Conservation (phyloP, 2,797 vertebrate species). For the Saxicola maurus region DNA sequence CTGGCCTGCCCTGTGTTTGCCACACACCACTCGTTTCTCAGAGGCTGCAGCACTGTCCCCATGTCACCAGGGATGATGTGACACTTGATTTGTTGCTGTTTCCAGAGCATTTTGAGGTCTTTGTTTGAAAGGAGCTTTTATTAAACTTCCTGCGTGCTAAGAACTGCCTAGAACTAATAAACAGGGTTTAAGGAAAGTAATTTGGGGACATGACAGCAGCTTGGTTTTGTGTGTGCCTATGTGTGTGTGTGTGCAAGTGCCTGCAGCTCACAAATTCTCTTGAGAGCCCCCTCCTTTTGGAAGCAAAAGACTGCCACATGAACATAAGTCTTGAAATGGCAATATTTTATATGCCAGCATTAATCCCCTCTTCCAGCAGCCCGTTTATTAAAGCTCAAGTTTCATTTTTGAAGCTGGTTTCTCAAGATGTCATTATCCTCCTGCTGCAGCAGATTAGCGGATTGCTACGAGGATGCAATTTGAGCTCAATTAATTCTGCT, state of each 20-base stretch:
- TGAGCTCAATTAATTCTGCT: constrained; percentile 75
- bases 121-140: constrained; percentile 53
- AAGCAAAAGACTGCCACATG: background rate
- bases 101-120: constrained; percentile 24
- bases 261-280: background rate
- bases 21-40: background rate
- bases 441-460: constrained; percentile 68
- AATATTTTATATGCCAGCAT: constrained; percentile 8
- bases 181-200: constrained; percentile 19
- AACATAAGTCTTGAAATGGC: background rate
- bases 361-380: constrained; percentile 38
- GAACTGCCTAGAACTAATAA: constrained; percentile 42
- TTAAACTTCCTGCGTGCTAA: constrained; percentile 36
- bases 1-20: background rate
- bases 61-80: background rate
- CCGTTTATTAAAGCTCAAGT: constrained; percentile 32
- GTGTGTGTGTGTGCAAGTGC: background rate
- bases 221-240: background rate
- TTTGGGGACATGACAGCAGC: constrained; percentile 27
- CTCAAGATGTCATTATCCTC: constrained; percentile 67
- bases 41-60: background rate
- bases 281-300: background rate
- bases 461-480: constrained; percentile 71
- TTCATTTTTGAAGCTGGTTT: constrained; percentile 35
- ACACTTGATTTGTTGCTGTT: constrained; percentile 31